Evolutionary conservation across 2,113 vertebrate species (phyloP).

Genomic region (Epinephelus fuscoguttatus): DNA sequence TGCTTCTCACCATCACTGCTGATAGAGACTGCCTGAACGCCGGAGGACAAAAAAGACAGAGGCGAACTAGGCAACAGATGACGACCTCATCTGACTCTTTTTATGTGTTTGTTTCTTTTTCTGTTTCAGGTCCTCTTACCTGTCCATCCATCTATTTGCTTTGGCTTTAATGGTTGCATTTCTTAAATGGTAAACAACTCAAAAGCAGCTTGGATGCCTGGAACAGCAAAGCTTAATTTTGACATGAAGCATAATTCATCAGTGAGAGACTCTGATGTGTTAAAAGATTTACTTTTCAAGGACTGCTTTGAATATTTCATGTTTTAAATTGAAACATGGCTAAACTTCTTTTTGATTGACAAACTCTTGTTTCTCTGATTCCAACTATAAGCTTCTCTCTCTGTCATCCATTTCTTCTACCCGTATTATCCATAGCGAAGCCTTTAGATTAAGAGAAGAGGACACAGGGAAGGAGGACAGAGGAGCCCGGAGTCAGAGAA

Average conservation of each 20-base stretch:
- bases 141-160: not conserved
- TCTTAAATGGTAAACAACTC: not conserved
- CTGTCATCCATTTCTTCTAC: not conserved
- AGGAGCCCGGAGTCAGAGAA: constrained; percentile 6
- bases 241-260: not conserved
- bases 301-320: too few relatives aligned
- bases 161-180: not conserved
- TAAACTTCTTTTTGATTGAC: not conserved
- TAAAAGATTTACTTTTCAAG: too few relatives aligned
- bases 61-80: not conserved
- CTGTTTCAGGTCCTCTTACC: not conserved
- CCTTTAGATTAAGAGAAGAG: constrained; percentile 23
- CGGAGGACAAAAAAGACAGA: not conserved
- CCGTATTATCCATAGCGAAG: not conserved
- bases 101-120: not conserved
- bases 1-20: constrained; percentile 22
- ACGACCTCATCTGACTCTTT: not conserved
- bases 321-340: too few relatives aligned
- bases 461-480: constrained; percentile 15
- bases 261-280: not conserved
- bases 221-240: not conserved
- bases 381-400: not conserved
- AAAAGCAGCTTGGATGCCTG: not conserved
- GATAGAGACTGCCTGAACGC: not conserved
- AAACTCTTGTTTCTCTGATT: not conserved